phyloP scores from a whole-genome alignment of 2,888 invertebrate species.

The Apomyelois bistriatella region DNA sequence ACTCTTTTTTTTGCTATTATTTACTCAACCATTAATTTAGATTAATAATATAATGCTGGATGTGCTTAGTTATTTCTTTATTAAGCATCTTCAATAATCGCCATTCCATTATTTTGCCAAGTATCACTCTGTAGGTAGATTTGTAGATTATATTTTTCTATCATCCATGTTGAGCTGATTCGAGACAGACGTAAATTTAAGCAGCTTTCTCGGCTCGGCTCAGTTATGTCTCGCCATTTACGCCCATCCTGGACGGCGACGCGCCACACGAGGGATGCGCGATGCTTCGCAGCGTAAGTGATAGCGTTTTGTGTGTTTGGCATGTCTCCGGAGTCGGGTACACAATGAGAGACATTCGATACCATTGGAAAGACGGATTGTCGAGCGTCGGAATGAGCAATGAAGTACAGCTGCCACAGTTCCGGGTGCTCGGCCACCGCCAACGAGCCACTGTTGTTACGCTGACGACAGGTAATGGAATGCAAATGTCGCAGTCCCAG shows the following conservation, averaged over 20 bases:
- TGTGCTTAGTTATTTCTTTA: neutral
- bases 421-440: slow-evolving; percentile 97
- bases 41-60: neutral
- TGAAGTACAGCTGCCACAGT: slow-evolving; percentile 97
- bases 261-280: slow-evolving; percentile 51
- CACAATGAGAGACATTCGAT: slow-evolving; percentile 98
- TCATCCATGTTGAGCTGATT: slow-evolving; percentile 51
- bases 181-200: slow-evolving; percentile 27
- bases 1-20: slow-evolving; percentile 15
- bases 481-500: slow-evolving; percentile 59
- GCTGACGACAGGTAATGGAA: slow-evolving; percentile 94
- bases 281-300: slow-evolving; percentile 76
- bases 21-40: neutral
- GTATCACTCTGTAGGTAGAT: slow-evolving; percentile 37
- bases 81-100: neutral
- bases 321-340: slow-evolving; percentile 92
- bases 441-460: slow-evolving; percentile 96
- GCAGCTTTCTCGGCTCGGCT: slow-evolving; percentile 39
- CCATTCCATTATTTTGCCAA: slow-evolving; percentile 22
- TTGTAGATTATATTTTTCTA: slow-evolving; percentile 63
- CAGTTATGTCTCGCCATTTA: slow-evolving; percentile 40
- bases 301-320: slow-evolving; percentile 80
- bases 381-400: slow-evolving; percentile 97
- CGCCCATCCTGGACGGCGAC: slow-evolving; percentile 42
- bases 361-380: slow-evolving; percentile 96